Evolutionary conservation across 2,113 vertebrate genomes (phyloP), one percentile per base, ranked within the genome.

Genomic region (Catharus bicknelli): DNA sequence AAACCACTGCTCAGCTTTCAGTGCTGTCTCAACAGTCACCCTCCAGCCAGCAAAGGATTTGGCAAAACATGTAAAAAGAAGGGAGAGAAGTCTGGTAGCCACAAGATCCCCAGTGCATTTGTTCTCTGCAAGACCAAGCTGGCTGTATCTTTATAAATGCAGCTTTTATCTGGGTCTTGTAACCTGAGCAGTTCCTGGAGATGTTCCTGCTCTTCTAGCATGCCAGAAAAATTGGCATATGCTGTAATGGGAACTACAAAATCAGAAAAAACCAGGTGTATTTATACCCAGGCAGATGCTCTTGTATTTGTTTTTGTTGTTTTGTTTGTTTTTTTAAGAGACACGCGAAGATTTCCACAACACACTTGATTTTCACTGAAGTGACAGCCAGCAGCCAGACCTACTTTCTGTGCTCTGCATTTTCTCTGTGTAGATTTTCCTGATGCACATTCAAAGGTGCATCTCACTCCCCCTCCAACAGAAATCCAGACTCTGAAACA

Each of bases 321-420:
- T 69, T 25, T 66, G 53, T 73, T 81, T 89, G 78, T 21, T 55
- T 72, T 62, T 54, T 69, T 19, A 67, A 86, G 51, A 85, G 40
- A 32, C 36, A 55, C 15, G 11, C n/a, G 30, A 58, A 93, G 62
- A 77, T 75, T 93, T 93, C 76, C 92, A 76, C 78, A 80, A 93
- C 68, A 88, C 34, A 11, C 86, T 91, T 83, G 90, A 66, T 96
- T 94, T 96, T 82, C 88, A 51, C 97, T 86, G 93, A 86, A 79
- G 83, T 90, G 80, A 84, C 95, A 95, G 95, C 42, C 95, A 95
- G 91, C 95, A 94, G 62, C 29, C 30, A 90, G 90, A 91, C 55
- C 86, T 92, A 63, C 82, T 92, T 66, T 91, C 86, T 67, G 26
- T 22, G 64, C 90, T 80, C 27, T 32, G 40, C 17, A 50, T 67